Evolutionary conservation across 2,113 vertebrate genomes (phyloP), one percentile per base, ranked within the genome.

Genomic region (Pseudorhombus dupliciocellatus): DNA sequence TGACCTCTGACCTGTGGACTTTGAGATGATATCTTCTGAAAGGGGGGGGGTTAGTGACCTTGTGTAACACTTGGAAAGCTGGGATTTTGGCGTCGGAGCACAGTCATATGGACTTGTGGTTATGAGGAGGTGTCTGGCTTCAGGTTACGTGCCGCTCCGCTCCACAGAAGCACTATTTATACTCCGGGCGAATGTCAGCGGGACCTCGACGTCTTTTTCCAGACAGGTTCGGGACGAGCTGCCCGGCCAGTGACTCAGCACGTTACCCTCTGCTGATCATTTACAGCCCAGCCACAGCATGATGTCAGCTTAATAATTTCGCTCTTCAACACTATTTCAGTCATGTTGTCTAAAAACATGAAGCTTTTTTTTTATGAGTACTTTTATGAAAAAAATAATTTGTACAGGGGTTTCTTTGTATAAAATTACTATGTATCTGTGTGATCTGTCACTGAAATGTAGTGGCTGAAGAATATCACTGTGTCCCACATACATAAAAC

Each of bases 151-250:
- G 42, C 56, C 40, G 66, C 34, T 42, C 68, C 42, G 74, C 54
- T 63, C 65, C 66, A 60, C 70, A 22, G 48, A n/a, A 58, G 60
- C 31, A 54, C 88, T 92, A 92, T 92, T 89, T 88, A 87, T 90
- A 92, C 66, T 72, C 61, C 42, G 16, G 62, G 25, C 34, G 1
- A 40, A 21, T 57, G 77, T 71, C 80, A 28, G 81, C 79, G 68
- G 72, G n/a, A n/a, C n/a, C 66, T 85, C 77, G 75, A 63, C 28
- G 60, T 28, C 42, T 70, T 22, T 57, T 53, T 60, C 58, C 48
- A 61, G 7, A 8, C 10, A 56, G 60, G 46, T 14, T 26, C 46
- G 2, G 5, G 14, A 12, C 16, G 55, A 70, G 51, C 53, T 51
- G 63, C 76, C 80, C 30, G 30, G 70, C 12, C 64, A 50, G 59